These are phyloP conservation scores for Acleris laterana DNA, from an alignment of 2,888 invertebrate species.

Conservation along the genomic window DNA sequence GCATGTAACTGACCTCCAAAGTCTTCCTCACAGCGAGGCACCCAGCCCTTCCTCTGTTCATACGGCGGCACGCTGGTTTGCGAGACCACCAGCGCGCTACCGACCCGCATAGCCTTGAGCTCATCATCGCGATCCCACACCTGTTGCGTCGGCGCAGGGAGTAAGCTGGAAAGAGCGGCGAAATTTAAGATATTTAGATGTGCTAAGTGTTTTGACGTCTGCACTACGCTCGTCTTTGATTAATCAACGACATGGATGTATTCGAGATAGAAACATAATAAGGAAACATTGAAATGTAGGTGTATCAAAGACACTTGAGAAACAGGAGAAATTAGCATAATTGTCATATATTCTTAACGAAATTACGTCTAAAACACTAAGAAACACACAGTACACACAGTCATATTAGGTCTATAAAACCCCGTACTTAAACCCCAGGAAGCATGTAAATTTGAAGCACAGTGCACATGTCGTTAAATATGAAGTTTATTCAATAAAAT, in stretches of 20 bases:
- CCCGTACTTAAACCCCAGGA: too few relatives aligned
- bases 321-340: background rate
- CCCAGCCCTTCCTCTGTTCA: slow-evolving; percentile 97
- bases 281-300: too few relatives aligned
- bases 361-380: background rate
- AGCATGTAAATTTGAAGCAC: too few relatives aligned
- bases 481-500: background rate
- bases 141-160: slow-evolving; percentile 94
- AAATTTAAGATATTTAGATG: too few relatives aligned
- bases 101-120: slow-evolving; percentile 78
- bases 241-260: background rate
- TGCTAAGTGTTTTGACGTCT: too few relatives aligned
- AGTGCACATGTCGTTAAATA: too few relatives aligned
- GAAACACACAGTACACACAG: background rate
- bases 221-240: too few relatives aligned
- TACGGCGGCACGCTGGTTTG: slow-evolving; percentile 95
- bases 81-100: slow-evolving; percentile 89
- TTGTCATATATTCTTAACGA: background rate
- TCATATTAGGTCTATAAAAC: background rate
- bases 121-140: slow-evolving; percentile 96
- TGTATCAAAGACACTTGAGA: background rate
- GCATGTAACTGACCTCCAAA: slow-evolving; percentile 84
- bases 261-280: background rate
- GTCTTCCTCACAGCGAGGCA: slow-evolving; percentile 92
- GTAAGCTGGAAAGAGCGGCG: slow-evolving; percentile 83